phyloP scores from a whole-genome alignment of 2,888 invertebrate species.

The Catonia carolina region DNA sequence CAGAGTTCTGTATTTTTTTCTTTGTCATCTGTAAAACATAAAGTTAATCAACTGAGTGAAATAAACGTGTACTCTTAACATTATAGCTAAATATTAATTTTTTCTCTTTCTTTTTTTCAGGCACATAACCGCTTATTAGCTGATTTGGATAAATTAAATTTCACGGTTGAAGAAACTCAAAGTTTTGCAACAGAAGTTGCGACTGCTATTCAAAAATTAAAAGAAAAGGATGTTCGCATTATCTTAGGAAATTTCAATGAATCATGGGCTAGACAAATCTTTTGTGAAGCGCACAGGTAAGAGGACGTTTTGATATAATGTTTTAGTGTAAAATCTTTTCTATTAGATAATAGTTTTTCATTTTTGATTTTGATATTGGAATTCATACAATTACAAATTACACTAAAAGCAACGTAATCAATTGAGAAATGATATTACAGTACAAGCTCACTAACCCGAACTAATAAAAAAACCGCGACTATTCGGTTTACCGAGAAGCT shows the following conservation, averaged over 20 bases:
- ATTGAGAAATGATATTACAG: neutral
- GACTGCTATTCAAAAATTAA: conserved; percentile 68
- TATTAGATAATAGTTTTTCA: too few species aligned
- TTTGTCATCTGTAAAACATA: too few species aligned
- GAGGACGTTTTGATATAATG: too few species aligned
- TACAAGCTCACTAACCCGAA: neutral
- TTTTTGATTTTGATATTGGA: neutral
- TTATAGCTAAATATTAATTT: too few species aligned
- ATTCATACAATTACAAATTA: neutral
- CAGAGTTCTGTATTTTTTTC: too few species aligned
- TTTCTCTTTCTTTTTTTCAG: conserved; percentile 43
- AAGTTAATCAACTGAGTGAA: too few species aligned
- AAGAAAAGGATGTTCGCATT: conserved; percentile 88
- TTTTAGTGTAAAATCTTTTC: too few species aligned
- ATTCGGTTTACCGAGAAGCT: too few species aligned
- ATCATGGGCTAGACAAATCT: conserved; percentile 81
- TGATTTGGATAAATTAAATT: conserved; percentile 71
- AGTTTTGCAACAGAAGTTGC: conserved; percentile 87
- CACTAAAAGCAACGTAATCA: neutral
- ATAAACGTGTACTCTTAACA: too few species aligned
- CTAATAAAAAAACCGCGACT: too few species aligned
- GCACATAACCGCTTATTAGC: conserved; percentile 84
- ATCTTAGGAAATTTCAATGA: conserved; percentile 96
- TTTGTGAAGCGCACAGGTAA: conserved; percentile 78
- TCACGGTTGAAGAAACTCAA: conserved; percentile 80